phyloP scores from a whole-genome alignment of 1,140 invertebrate species.

The Zaprionus inermis region DNA sequence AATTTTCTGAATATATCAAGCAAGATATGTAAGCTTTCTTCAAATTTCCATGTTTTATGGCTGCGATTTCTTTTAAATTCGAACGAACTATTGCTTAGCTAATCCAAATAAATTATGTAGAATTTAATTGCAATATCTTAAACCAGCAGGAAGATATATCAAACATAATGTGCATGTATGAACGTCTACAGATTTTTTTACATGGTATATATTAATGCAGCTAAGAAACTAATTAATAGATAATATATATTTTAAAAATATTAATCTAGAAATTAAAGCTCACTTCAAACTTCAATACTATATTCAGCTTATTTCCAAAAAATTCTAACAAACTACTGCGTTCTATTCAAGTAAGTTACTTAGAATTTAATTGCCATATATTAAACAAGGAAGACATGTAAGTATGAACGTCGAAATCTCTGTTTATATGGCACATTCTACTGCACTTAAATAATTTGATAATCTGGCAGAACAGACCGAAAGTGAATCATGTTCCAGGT shows the following conservation, averaged over 20 bases:
- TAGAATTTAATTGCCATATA: background rate
- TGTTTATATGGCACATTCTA: background rate
- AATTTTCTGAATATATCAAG: no score
- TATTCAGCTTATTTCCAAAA: no score
- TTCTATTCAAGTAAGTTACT: background rate
- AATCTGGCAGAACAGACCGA: background rate
- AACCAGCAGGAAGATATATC: background rate
- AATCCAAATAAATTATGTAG: background rate
- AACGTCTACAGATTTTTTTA: background rate
- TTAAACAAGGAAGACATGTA: background rate
- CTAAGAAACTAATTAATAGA: background rate
- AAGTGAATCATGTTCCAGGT: conserved; percentile 29
- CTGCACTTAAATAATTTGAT: background rate
- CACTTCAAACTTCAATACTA: no score
- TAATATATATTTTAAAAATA: no score
- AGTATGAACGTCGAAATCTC: background rate
- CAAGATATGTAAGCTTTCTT: no score
- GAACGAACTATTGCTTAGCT: background rate
- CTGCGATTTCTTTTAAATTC: no score
- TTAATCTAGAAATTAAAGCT: no score
- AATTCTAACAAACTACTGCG: background rate
- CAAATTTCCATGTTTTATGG: no score
- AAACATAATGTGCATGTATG: background rate
- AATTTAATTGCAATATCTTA: background rate
- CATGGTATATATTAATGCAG: background rate